A percentile compares a stretch with the other conserved stretches of the same genome.
phyloP scores from a whole-genome alignment of 64 coral and sea anemone genomes.

The Platygyra sinensis region DNA sequence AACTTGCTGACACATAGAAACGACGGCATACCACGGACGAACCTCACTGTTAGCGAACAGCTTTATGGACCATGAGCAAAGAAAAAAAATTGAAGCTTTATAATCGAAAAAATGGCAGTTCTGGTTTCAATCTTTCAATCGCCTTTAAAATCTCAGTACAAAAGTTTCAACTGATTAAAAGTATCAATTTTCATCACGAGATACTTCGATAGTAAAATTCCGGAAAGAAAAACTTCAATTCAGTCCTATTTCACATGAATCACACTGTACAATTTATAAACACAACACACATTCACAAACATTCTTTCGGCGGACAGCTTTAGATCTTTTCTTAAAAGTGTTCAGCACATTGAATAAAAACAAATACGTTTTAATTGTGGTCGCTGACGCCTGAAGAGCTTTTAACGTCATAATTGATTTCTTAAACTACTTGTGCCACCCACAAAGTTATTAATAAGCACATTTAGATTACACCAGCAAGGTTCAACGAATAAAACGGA shows the following conservation, averaged over 20 bases:
- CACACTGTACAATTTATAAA: background rate
- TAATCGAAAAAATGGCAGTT: too few relatives aligned
- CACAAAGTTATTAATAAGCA: constrained; percentile 27
- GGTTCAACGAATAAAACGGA: background rate
- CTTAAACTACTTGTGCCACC: constrained; percentile 17
- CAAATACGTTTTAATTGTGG: constrained; percentile 33
- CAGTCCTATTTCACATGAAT: background rate
- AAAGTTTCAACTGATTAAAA: too few relatives aligned
- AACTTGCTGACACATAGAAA: too few relatives aligned
- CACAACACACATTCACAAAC: constrained; percentile 14
- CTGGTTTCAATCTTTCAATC: too few relatives aligned
- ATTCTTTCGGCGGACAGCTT: constrained; percentile 1
- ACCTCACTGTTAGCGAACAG: too few relatives aligned
- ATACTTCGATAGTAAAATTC: background rate
- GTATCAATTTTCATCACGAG: background rate
- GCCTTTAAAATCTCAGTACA: too few relatives aligned
- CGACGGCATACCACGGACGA: too few relatives aligned
- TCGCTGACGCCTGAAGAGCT: constrained; percentile 10
- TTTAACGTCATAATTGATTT: constrained; percentile 33
- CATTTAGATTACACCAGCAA: constrained; percentile 28
- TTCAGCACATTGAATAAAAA: background rate
- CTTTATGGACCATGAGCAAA: too few relatives aligned
- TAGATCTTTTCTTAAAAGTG: background rate
- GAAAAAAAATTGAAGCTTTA: too few relatives aligned
- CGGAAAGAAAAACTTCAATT: background rate